Evolutionary conservation across 2,888 invertebrate species (phyloP), one percentile per base, ranked within the genome.

Genomic region (Drosophila leonis): DNA sequence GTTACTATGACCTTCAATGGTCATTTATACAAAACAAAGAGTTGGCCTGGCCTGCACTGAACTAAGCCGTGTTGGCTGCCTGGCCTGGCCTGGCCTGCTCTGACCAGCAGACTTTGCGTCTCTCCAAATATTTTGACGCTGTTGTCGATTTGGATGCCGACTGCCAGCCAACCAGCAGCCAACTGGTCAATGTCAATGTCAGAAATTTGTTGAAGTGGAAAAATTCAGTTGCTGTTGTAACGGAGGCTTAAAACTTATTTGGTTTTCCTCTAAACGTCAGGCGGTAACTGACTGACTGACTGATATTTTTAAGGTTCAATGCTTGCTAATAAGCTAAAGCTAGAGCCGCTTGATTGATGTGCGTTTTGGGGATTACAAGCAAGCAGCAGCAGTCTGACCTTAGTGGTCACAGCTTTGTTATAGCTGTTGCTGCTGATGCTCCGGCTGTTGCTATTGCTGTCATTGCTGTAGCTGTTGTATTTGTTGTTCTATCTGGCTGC

Each of bases 181-280:
- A 33, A 70, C 75, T 87, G 91, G 81, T 91, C 90, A 90, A 91
- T 91, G 90, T 90, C 90, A 90, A 90, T 90, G 90, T 90, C 90
- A 91, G 82, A 88, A 84, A 80, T 82, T 74, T 77, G 72, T 77
- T 88, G 76, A 83, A 86, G 88, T 86, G 88, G 83, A 86, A 86
- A 86, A 81, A 68, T 72, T 72, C 71, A 70, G 78, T 73, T 75
- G 66, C 69, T 75, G 67, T 65, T 78, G 72, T 75, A 81, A 72
- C 70, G 48, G 72, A 62, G 68, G 71, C 73, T 74, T 62, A 51
- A 55, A 69, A 67, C 51, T 46, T 69, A 42, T 55, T 66, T 49
- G 37, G 31, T 65, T 73, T 71, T 77, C 59, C 57, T 64, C 67
- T 27, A 55, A 66, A 49, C 39, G 74, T 20, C 65, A 65, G 39